phyloP scores from a whole-genome alignment of 2,113 vertebrate species.

The Austrofundulus limnaeus region DNA sequence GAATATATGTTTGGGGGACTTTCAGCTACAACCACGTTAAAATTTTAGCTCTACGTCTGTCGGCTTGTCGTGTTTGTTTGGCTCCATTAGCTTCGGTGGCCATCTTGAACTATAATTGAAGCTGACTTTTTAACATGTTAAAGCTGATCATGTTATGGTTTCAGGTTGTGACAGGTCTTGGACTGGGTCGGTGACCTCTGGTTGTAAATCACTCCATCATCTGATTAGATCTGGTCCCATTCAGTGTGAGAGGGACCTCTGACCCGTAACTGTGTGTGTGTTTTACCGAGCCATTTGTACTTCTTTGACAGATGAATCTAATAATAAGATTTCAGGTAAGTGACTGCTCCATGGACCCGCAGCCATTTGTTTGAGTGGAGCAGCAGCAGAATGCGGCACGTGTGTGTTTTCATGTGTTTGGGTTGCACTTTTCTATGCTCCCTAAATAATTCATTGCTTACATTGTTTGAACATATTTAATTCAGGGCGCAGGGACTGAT shows the following conservation, averaged over 20 bases:
- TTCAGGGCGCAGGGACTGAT: slow-evolving; percentile 21
- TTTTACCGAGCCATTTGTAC: slow-evolving; percentile 19
- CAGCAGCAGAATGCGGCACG: slow-evolving; percentile 1
- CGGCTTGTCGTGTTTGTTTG: no score
- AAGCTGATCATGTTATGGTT: no score
- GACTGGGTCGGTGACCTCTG: background rate
- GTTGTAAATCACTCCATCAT: slow-evolving; percentile 4
- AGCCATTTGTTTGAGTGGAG: slow-evolving; percentile 21
- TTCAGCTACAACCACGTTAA: no score
- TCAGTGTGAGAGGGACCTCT: background rate
- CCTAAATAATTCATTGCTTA: slow-evolving; percentile 50
- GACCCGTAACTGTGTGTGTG: slow-evolving; percentile 4
- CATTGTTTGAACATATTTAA: slow-evolving; percentile 46
- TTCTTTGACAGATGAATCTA: slow-evolving; percentile 21
- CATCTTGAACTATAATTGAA: no score
- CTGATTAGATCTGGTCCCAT: slow-evolving; percentile 4
- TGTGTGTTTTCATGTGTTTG: slow-evolving; percentile 1
- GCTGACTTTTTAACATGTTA: no score
- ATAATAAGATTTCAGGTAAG: slow-evolving; percentile 29
- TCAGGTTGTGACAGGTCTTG: background rate
- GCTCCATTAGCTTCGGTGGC: no score
- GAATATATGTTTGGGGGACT: no score
- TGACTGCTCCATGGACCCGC: background rate
- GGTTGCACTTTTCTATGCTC: slow-evolving; percentile 5
- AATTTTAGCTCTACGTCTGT: no score